phyloP scores from a whole-genome alignment of 2,888 invertebrate genomes.

The Entomobrya proxima region DNA sequence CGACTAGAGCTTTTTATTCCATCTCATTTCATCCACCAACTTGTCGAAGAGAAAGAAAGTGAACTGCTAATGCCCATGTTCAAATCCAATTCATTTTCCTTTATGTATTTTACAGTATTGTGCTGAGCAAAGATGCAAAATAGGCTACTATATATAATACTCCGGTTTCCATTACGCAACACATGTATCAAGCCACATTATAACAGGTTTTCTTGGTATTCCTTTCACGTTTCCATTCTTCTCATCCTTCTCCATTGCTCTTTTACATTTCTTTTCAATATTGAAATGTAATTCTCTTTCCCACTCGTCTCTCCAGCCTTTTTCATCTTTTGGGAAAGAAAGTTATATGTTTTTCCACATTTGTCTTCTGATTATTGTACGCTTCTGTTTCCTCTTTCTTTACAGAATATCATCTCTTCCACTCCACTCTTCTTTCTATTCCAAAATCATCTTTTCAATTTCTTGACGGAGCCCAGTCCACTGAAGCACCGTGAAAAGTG shows the following conservation, averaged over 20 bases:
- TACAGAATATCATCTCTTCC: too few species aligned
- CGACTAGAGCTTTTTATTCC: background rate
- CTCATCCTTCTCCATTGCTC: too few species aligned
- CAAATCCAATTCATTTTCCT: background rate
- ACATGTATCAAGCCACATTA: too few species aligned
- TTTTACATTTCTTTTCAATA: background rate
- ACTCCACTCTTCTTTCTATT: too few species aligned
- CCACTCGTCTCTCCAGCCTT: background rate
- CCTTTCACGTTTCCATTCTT: background rate
- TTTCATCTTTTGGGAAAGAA: background rate
- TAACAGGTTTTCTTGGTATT: background rate
- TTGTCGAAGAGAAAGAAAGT: background rate
- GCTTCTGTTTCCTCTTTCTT: too few species aligned
- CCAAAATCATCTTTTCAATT: too few species aligned
- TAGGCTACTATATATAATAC: too few species aligned
- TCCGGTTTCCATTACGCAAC: too few species aligned
- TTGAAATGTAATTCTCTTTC: slow-evolving; percentile 15
- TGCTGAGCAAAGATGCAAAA: background rate
- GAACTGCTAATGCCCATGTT: background rate
- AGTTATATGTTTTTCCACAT: too few species aligned
- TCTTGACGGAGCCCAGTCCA: too few species aligned
- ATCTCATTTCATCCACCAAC: background rate
- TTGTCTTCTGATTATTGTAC: too few species aligned
- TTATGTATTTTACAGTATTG: background rate
- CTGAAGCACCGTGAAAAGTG: too few species aligned